phyloP scores from a whole-genome alignment of 2,113 vertebrate species.

The Tupaia tana region DNA sequence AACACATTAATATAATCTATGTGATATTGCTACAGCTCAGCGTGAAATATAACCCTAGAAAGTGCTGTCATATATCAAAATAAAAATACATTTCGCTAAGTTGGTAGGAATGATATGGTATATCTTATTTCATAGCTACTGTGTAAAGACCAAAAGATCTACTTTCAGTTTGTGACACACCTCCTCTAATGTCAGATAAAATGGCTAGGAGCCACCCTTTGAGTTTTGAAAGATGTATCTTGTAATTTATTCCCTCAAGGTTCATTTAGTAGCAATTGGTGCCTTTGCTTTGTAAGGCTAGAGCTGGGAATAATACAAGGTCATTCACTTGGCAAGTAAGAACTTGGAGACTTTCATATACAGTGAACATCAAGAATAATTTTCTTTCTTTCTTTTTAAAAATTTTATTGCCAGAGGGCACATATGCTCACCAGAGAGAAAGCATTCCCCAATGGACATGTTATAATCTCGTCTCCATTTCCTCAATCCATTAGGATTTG shows the following conservation, averaged over 20 bases:
- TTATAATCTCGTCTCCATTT: no score
- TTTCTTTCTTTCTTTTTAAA: no score
- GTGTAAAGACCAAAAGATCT: conserved; percentile 64
- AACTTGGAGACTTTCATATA: neutral
- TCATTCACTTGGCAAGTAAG: neutral
- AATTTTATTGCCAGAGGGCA: no score
- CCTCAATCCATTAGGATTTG: no score
- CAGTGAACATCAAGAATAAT: neutral
- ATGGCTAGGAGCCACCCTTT: neutral
- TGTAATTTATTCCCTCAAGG: neutral
- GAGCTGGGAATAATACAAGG: neutral
- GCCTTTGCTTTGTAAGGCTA: neutral
- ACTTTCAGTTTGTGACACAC: conserved; percentile 1
- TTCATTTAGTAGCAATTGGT: neutral
- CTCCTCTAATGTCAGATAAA: neutral
- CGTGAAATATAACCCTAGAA: neutral
- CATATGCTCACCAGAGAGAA: no score
- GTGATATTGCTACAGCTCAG: neutral
- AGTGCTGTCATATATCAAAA: neutral
- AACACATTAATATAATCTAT: neutral
- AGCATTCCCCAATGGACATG: no score
- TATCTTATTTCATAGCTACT: conserved; percentile 48
- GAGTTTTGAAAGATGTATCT: neutral
- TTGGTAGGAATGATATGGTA: neutral
- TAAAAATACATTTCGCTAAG: conserved; percentile 21